These are phyloP conservation scores for Samia ricini DNA, from an alignment of 1,140 invertebrate species.

Conservation along the genomic window DNA sequence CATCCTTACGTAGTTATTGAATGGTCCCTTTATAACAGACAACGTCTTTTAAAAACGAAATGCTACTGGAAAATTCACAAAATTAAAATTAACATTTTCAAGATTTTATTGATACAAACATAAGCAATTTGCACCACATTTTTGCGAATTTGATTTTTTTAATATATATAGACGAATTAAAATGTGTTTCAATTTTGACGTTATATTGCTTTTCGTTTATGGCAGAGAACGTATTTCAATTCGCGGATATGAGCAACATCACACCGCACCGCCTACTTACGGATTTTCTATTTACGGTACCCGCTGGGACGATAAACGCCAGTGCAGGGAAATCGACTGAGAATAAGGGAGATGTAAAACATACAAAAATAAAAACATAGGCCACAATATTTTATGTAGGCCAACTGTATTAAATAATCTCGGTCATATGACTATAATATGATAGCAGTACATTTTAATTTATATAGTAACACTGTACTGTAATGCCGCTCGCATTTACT, in stretches of 20 bases:
- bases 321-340: conserved; percentile 20
- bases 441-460: no score
- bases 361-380: conserved; percentile 17
- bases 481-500: no score
- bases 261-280: conserved; percentile 9
- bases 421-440: no score
- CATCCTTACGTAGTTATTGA: no score
- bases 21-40: no score
- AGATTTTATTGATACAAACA: no score
- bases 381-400: conserved; percentile 9
- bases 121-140: no score
- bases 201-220: conserved; percentile 15
- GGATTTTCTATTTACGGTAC: conserved; percentile 22
- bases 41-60: no score
- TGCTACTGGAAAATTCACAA: no score
- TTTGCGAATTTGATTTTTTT: neutral
- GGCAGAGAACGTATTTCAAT: conserved; percentile 17
- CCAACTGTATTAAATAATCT: neutral
- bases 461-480: no score
- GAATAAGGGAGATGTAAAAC: conserved; percentile 19
- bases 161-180: conserved; percentile 3
- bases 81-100: no score
- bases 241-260: conserved; percentile 17
- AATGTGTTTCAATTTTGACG: conserved; percentile 5
- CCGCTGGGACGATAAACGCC: conserved; percentile 26